Evolutionary conservation across 2,797 vertebrate species (phyloP), one percentile per base, ranked within the genome.

Genomic region (Limosa lapponica): DNA sequence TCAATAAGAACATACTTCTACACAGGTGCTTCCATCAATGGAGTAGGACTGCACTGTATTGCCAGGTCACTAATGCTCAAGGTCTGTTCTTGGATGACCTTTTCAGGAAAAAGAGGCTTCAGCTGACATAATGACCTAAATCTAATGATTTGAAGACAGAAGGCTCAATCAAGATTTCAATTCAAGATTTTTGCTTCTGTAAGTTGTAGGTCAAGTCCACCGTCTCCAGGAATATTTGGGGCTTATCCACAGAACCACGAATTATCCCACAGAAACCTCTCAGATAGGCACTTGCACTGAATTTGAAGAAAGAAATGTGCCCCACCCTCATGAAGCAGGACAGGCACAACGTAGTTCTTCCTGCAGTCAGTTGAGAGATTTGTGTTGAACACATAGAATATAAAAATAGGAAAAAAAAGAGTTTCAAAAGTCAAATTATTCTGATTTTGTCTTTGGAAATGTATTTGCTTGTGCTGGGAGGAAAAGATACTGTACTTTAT

Each of bases 401-500:
- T 70, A 37, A 91, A 96, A 87, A 74, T 54, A 74, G 32, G 72
- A 5, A 16, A 30, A 36, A 36, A 64, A 93, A 85, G n/a, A 46
- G 7, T 82, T 96, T 95, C 8, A 16, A 12, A 71, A 78, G n/a
- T 55, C 13, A 86, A 71, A 69, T 82, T 81, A 73, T 78, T 91
- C 83, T 69, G 36, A 11, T 89, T 88, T 95, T 88, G 51, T 37
- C 73, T 89, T 90, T 87, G 67, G 57, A 92, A 94, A 92, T 69
- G 22, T 17, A 9, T 96, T 95, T 96, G 48, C 49, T 87, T 96
- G 46, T 61, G 72, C 78, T 82, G 19, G 44, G 52, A 86, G 67
- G 39, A 69, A 82, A 94, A 90, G 34, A 71, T 69, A 57, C 22
- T 6, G 2, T 70, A 39, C 44, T 91, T 96, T 94, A 71, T 94